Percentiles rank a stretch among this genome's conserved stretches.
phyloP scores from a whole-genome alignment of 1,140 invertebrate species.

The Psix sp. region DNA sequence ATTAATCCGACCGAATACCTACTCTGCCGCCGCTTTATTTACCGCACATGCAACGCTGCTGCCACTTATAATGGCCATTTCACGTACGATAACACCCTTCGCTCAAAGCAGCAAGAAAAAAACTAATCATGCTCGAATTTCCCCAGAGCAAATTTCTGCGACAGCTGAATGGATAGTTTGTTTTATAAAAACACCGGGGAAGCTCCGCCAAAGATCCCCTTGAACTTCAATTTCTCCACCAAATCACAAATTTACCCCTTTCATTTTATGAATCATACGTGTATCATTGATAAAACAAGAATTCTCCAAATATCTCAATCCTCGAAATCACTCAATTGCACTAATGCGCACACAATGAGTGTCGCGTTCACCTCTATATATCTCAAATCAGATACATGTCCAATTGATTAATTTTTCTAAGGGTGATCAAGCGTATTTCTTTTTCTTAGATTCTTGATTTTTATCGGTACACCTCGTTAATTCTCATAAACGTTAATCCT shows the following conservation, averaged over 20 bases:
- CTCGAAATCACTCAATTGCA: too few species aligned
- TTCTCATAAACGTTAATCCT: slow-evolving; percentile 63
- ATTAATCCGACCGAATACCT: slow-evolving; percentile 47
- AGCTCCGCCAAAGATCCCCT: too few species aligned
- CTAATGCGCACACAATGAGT: too few species aligned
- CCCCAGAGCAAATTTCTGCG: slow-evolving; percentile 25
- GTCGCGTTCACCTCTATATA: too few species aligned
- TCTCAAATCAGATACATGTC: too few species aligned
- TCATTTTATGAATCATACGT: too few species aligned
- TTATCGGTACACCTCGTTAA: slow-evolving; percentile 27
- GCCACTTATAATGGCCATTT: slow-evolving; percentile 36
- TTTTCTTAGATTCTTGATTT: too few species aligned
- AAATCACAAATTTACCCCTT: too few species aligned
- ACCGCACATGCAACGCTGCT: slow-evolving; percentile 17
- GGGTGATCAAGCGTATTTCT: too few species aligned
- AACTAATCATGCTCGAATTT: slow-evolving; percentile 38
- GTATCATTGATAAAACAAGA: too few species aligned
- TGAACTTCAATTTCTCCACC: slow-evolving; percentile 3
- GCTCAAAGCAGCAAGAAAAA: neutral
- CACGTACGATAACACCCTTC: slow-evolving; percentile 45
- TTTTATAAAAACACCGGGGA: slow-evolving; percentile 8
- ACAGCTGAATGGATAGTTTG: slow-evolving; percentile 29
- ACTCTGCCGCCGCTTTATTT: slow-evolving; percentile 44
- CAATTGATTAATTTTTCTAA: too few species aligned
- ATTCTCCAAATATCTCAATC: too few species aligned